Base-by-base conservation (phyloP, 2,797 vertebrate genomes). In the Micropoecilia bifurca region DNA sequence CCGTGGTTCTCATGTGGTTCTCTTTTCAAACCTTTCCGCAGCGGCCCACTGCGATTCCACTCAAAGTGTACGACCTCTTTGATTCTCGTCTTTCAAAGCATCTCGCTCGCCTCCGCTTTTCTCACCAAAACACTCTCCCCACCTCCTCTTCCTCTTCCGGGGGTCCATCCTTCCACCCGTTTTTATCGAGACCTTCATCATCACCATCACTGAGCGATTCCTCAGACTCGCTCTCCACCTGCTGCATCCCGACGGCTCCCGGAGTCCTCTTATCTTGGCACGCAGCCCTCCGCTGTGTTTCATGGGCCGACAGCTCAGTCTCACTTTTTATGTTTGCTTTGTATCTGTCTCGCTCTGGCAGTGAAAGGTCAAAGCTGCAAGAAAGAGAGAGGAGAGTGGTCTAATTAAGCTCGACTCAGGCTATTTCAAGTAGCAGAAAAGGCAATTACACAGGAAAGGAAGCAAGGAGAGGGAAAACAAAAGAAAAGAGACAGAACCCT, bases 251-350 rank as follows among this genome's bases (percentile, higher is more conserved):
- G 45, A 41, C 79, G 74, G 75, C 79, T 80, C 41, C 73, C 53
- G 25, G 30, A 47, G 77, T 59, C 74, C 76, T 87, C 77, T 47
- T 83, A 77, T 87, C 66, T 78, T n/a, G 6, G 22, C 25, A 18
- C 50, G 61, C 74, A 76, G 79, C 76, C 63, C 83, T 78, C 63
- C 33, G n/a, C 43, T 47, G 78, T 53, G 84, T 84, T 80, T 85
- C 74, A 63, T 41, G 41, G 75, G 16, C 30, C 30, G 50, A 66
- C 76, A 71, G 80, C 66, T 87, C n/a, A 47, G 61, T 57, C 73
- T 72, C 41, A 46, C 16, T 53, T 33, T 76, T 76, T 47, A 45
- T 61, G 72, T n/a, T 53, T 28, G 43, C 75, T 84, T 33, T 76
- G 71, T 69, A 14, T 83, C 9, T 6, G 16, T 50, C 63, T 18